These are phyloP conservation scores for Thripadectes ignobilis DNA, from an alignment of 2,797 vertebrate species.

Conservation along the genomic window DNA sequence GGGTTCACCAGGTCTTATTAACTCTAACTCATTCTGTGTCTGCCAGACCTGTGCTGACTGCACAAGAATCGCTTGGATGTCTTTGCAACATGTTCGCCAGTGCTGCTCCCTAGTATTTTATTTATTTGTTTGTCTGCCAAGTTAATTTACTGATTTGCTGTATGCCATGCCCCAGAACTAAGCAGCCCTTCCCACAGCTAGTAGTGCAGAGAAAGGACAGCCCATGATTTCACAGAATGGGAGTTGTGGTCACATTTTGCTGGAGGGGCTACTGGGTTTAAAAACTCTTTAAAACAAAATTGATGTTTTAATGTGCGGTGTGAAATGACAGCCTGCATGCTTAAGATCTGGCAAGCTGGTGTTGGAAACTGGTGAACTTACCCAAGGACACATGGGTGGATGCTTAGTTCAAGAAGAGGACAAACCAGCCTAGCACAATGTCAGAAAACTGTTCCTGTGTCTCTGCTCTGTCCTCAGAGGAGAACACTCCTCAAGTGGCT, in stretches of 20 bases:
- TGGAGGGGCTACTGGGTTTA: background rate
- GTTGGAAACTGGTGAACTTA: background rate
- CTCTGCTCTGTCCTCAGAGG: background rate
- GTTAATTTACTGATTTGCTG: background rate
- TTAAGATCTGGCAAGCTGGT: background rate
- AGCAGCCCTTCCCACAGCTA: background rate
- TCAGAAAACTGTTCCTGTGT: background rate
- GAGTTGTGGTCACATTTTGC: background rate
- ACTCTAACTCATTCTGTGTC: background rate
- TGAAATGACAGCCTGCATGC: background rate
- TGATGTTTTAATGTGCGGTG: background rate
- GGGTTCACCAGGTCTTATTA: slow-evolving; percentile 16
- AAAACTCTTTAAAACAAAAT: background rate
- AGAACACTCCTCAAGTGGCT: background rate
- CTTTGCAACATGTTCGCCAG: background rate
- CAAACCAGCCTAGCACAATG: background rate
- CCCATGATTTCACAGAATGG: background rate
- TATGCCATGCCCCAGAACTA: background rate
- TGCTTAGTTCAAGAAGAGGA: background rate
- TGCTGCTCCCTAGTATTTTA: background rate
- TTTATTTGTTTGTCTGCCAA: background rate
- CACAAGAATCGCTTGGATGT: background rate
- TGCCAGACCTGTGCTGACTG: background rate
- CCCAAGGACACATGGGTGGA: rapidly evolving
- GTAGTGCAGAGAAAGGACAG: background rate